Evolutionary conservation across 2,113 vertebrate species (phyloP).

Genomic region (Ictidomys tridecemlineatus): DNA sequence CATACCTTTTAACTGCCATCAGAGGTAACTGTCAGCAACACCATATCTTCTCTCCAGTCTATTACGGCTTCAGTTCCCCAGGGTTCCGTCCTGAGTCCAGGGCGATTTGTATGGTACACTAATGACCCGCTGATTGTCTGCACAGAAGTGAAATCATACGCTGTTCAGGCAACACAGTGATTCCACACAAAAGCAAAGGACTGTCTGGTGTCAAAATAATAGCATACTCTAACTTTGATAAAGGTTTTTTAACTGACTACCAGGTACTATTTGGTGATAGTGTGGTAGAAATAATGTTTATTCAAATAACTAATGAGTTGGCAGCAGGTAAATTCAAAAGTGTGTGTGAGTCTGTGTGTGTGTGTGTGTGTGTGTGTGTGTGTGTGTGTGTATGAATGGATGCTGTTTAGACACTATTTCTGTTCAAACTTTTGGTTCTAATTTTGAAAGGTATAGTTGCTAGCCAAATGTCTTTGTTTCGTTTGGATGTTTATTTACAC

Average conservation of each 20-base stretch:
- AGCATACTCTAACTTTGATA: constrained; percentile 75
- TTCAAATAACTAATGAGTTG: constrained; percentile 72
- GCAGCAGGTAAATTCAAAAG: constrained; percentile 62
- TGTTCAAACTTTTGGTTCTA: constrained; percentile 6
- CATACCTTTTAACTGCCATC: constrained; percentile 85
- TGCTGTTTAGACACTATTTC: constrained; percentile 39
- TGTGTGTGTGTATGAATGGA: not conserved
- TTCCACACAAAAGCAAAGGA: constrained; percentile 81
- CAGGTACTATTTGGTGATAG: constrained; percentile 77
- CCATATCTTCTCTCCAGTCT: constrained; percentile 63
- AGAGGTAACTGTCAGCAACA: constrained; percentile 84
- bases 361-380: not conserved
- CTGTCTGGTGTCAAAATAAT: constrained; percentile 85
- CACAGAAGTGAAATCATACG: constrained; percentile 78
- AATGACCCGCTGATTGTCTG: constrained; percentile 83
- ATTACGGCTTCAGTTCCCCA: constrained; percentile 80
- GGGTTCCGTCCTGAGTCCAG: constrained; percentile 79
- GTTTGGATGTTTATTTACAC: constrained; percentile 1
- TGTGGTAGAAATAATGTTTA: constrained; percentile 72
- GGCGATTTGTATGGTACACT: constrained; percentile 77
- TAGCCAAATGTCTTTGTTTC: constrained; percentile 50
- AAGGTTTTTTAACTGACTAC: constrained; percentile 82
- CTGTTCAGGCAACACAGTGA: constrained; percentile 79
- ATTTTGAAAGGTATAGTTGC: constrained; percentile 50
- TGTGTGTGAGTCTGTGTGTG: not conserved